phyloP scores from a whole-genome alignment of 2,888 invertebrate genomes.

The Drosophila rellima region DNA sequence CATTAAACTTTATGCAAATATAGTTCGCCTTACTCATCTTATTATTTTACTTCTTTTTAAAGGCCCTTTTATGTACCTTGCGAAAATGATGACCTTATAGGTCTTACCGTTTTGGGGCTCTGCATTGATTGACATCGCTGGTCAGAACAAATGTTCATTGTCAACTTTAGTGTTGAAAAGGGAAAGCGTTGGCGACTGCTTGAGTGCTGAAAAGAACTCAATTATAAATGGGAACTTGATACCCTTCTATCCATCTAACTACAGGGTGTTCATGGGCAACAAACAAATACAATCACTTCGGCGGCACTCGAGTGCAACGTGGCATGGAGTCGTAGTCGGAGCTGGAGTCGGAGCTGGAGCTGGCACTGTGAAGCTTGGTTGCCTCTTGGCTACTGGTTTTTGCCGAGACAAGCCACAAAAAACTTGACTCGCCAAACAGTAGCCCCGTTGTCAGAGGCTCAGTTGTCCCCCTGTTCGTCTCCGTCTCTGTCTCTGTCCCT shows the following conservation, averaged over 20 bases:
- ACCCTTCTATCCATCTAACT: neutral
- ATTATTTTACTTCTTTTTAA: no score
- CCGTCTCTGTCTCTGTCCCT: conserved; percentile 12
- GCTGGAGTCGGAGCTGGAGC: conserved; percentile 14
- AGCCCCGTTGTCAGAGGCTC: conserved; percentile 67
- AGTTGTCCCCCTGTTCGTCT: conserved; percentile 22
- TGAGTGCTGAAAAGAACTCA: neutral
- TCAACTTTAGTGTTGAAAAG: neutral
- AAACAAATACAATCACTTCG: conserved; percentile 53
- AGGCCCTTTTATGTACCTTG: no score
- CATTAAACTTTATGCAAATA: no score
- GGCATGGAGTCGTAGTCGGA: conserved; percentile 49
- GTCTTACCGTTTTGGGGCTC: neutral
- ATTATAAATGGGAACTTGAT: neutral
- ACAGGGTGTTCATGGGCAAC: conserved; percentile 48
- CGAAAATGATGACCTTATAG: neutral
- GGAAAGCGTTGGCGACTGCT: neutral
- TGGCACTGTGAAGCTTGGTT: conserved; percentile 41
- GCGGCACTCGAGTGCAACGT: conserved; percentile 73
- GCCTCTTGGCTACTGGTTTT: conserved; percentile 74
- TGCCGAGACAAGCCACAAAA: conserved; percentile 62
- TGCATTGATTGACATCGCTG: no score
- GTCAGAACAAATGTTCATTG: neutral
- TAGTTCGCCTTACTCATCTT: no score
- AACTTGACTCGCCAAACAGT: conserved; percentile 65